Evolutionary conservation across 2,888 invertebrate genomes (phyloP).

Genomic region (Meganola albula): DNA sequence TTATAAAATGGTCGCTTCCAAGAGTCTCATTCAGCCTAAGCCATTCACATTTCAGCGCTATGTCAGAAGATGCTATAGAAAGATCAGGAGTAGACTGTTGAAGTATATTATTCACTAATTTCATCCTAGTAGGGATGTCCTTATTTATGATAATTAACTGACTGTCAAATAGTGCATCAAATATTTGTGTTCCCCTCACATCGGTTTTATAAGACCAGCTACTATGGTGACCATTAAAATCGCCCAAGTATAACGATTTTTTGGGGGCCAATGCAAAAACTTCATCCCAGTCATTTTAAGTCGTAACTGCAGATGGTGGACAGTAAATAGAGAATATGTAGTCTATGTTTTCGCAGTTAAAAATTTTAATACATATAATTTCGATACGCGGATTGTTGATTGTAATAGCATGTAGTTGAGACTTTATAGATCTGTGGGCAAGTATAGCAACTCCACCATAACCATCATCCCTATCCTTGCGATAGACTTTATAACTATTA

Average conservation of each 20-base stretch:
- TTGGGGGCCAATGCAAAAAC: not conserved
- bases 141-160: no score
- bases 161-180: no score
- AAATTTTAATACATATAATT: not conserved
- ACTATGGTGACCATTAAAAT: no score
- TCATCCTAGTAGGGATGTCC: no score
- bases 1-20: conserved; percentile 17
- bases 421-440: conserved; percentile 8
- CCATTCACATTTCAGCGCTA: conserved; percentile 16
- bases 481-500: conserved; percentile 11
- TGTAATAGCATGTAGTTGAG: not conserved
- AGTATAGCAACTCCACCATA: conserved; percentile 18
- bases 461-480: conserved; percentile 12
- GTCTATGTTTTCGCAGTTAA: not conserved
- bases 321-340: not conserved
- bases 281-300: not conserved
- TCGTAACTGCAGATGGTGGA: not conserved
- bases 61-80: conserved; percentile 12
- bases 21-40: conserved; percentile 12
- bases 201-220: no score
- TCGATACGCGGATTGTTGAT: not conserved
- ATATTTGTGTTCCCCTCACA: no score
- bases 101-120: no score
- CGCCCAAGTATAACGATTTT: not conserved
- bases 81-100: conserved; percentile 20